Evolutionary conservation across 1,140 invertebrate genomes (phyloP).

Genomic region (Parapsyche elsis): DNA sequence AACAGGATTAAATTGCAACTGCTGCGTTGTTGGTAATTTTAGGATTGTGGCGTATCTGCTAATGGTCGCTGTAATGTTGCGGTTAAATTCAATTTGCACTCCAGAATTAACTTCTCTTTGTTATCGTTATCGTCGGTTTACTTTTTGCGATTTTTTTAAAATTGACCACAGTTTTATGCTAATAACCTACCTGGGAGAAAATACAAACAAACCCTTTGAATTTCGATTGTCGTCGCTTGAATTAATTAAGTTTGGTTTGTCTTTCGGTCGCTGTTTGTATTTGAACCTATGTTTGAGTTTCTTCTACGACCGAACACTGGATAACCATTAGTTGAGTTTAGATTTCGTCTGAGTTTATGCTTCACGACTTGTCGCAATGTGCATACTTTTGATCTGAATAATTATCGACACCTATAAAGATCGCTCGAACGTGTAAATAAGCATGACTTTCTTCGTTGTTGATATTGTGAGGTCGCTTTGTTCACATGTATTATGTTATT

Average conservation of each 20-base stretch:
- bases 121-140: neutral
- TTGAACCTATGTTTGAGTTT: neutral
- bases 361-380: no score
- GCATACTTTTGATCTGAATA: no score
- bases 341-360: no score
- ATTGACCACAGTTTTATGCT: neutral
- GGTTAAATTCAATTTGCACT: slow-evolving; percentile 33
- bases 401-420: no score
- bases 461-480: neutral
- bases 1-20: neutral
- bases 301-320: no score
- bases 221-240: neutral
- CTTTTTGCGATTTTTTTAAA: neutral
- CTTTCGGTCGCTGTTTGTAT: neutral
- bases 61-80: slow-evolving; percentile 1
- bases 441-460: neutral
- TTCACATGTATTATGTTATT: neutral
- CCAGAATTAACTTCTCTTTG: slow-evolving; percentile 7
- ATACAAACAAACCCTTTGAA: neutral
- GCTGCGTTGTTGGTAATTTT: neutral
- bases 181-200: neutral
- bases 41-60: neutral
- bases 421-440: neutral
- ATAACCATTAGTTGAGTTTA: no score
- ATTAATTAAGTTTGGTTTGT: neutral